Percentiles rank a stretch among this genome's conserved stretches.
These are phyloP conservation scores for Heliconius himera DNA, from an alignment of 1,140 invertebrate species.

Conservation along the genomic window DNA sequence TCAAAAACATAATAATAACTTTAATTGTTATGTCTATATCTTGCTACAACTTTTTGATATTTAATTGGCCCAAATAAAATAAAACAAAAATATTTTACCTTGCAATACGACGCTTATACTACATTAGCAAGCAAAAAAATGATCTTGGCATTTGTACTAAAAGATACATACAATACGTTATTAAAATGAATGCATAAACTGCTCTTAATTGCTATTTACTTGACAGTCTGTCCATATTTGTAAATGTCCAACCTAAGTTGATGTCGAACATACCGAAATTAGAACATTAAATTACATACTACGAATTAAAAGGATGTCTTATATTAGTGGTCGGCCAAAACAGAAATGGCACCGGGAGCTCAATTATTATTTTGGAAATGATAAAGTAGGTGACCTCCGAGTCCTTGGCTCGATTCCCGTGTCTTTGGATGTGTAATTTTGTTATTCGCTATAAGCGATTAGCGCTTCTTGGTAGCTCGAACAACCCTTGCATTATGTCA, in stretches of 20 bases:
- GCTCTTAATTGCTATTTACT: conserved; percentile 28
- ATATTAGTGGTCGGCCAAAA: conserved; percentile 66
- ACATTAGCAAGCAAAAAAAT: not conserved
- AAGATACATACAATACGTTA: not conserved
- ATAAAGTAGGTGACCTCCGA: conserved; percentile 71
- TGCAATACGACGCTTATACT: not conserved
- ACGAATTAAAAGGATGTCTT: conserved; percentile 58
- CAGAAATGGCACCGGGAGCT: conserved; percentile 74
- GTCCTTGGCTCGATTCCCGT: conserved; percentile 77
- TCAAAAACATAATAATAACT: not conserved
- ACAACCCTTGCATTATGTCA: conserved; percentile 70
- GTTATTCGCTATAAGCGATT: conserved; percentile 74
- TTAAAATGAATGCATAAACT: conserved; percentile 36
- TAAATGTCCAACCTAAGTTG: conserved; percentile 39
- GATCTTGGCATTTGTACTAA: not conserved
- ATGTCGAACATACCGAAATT: conserved; percentile 24
- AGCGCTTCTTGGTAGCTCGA: conserved; percentile 74
- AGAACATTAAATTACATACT: conserved; percentile 58
- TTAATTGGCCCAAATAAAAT: not conserved
- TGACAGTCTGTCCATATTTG: conserved; percentile 34
- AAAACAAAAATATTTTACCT: conserved; percentile 4
- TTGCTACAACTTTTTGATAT: not conserved
- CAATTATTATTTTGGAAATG: conserved; percentile 77
- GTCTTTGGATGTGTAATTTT: conserved; percentile 78
- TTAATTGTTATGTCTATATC: conserved; percentile 3